phyloP scores from a whole-genome alignment of 37 sponge, comb jelly and placozoan species.

The Beroe ovata region DNA sequence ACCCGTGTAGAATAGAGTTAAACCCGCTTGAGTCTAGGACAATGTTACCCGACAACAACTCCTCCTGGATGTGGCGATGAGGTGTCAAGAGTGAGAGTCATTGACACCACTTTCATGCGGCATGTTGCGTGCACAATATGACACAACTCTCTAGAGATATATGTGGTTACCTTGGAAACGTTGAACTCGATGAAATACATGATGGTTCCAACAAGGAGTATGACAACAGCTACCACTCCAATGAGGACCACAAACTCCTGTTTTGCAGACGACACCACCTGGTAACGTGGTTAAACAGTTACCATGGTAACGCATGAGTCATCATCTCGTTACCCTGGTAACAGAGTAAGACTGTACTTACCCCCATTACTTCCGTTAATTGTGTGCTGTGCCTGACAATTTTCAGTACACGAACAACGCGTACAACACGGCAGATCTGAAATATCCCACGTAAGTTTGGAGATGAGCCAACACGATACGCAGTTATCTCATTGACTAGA shows the following conservation, averaged over 20 bases:
- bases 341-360: background rate
- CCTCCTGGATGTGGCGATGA: too few species aligned
- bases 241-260: conserved; percentile 54
- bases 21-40: background rate
- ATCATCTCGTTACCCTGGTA: too few species aligned
- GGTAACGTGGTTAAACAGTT: background rate
- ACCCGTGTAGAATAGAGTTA: conserved; percentile 48
- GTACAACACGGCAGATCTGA: conserved; percentile 25
- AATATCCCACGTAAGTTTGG: too few species aligned
- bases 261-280: conserved; percentile 61
- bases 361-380: conserved; percentile 64
- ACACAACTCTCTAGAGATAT: too few species aligned
- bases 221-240: conserved; percentile 28
- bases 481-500: too few species aligned
- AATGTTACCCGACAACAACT: background rate
- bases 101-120: too few species aligned
- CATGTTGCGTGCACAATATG: too few species aligned
- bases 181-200: conserved; percentile 55
- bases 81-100: too few species aligned
- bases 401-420: conserved; percentile 29
- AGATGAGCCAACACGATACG: too few species aligned
- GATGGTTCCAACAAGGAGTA: conserved; percentile 58
- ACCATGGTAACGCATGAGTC: conserved; percentile 16
- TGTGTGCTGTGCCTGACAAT: conserved; percentile 51
- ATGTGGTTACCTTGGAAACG: background rate